Base-by-base conservation (phyloP, 2,888 invertebrate species). In the Tetrapedia diversipes region DNA sequence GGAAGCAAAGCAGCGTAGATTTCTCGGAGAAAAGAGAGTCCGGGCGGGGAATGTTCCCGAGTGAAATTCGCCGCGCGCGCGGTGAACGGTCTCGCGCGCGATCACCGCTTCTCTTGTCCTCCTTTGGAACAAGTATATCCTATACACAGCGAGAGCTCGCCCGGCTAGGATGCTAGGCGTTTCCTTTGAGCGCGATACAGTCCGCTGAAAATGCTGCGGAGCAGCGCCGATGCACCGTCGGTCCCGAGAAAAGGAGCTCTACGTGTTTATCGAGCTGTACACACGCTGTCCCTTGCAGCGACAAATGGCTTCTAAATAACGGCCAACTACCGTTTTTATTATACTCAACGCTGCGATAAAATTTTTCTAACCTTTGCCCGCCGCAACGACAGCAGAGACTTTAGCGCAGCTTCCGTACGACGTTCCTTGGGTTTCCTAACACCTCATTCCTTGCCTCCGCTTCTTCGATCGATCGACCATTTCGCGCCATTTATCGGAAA, bases 1-100 rank as follows among this genome's bases (percentile, higher is more conserved):
- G 54, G 51, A 56, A n/a, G n/a, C n/a, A n/a, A n/a, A n/a, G n/a
- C n/a, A n/a, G 64, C 29, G 6, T n/a, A 78, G 78, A 61, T 76
- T 69, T 69, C 72, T 74, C 63, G 59, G 67, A 60, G 72, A 56
- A 72, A n/a, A n/a, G n/a, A 65, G 63, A 77, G 53, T 41, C 49
- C n/a, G n/a, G 19, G 29, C 47, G 47, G n/a, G n/a, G 61, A 60
- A 67, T 56, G 49, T 43, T 54, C 27, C 34, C 37, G 19, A 53
- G 74, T 61, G 79, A 79, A 77, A 79, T 73, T 66, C 61, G 56
- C 66, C 29, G 53, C 49, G 45, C 29, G 53, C 49, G 45, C 80
- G 65, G 70, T 59, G 75, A 77, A 78, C 78, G 82, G 80, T 82
- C 80, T 73, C 56, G 67, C 83, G 67, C 83, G 45, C 76, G 78